phyloP scores from a whole-genome alignment of 2,113 vertebrate species.

The Rhipidura dahli region DNA sequence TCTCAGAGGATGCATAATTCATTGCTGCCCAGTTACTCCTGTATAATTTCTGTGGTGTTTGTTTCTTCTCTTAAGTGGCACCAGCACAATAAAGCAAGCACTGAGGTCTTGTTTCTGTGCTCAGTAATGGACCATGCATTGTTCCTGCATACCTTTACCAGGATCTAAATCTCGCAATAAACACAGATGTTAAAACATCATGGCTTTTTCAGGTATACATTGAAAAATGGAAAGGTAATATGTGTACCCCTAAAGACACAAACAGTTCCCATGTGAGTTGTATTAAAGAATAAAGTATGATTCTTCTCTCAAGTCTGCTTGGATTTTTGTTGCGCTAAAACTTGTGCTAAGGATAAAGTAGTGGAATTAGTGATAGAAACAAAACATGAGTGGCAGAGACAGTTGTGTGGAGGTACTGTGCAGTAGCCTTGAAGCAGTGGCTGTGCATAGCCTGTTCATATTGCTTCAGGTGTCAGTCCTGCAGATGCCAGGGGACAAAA shows the following conservation, averaged over 20 bases:
- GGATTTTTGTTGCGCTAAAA: neutral
- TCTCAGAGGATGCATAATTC: neutral
- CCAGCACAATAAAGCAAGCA: slow-evolving; percentile 4
- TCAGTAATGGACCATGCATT: neutral
- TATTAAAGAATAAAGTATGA: neutral
- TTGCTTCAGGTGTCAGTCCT: neutral
- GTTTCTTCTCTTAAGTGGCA: neutral
- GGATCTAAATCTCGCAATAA: slow-evolving; percentile 46
- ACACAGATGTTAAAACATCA: neutral
- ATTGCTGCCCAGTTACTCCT: neutral
- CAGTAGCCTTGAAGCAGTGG: neutral
- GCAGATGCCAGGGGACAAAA: neutral
- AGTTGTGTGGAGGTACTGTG: neutral
- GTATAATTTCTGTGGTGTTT: neutral
- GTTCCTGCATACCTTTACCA: neutral
- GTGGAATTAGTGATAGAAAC: neutral
- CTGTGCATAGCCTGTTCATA: neutral
- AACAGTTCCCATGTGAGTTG: neutral
- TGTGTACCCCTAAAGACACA: neutral
- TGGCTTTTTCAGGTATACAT: neutral
- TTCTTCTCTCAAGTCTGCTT: neutral
- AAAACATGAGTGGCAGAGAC: neutral
- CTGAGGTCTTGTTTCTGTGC: neutral
- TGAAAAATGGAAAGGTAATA: neutral
- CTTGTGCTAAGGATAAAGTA: neutral